phyloP scores from a whole-genome alignment of 53 echinoderm and acorn worm species.

The Stichopus horrens region DNA sequence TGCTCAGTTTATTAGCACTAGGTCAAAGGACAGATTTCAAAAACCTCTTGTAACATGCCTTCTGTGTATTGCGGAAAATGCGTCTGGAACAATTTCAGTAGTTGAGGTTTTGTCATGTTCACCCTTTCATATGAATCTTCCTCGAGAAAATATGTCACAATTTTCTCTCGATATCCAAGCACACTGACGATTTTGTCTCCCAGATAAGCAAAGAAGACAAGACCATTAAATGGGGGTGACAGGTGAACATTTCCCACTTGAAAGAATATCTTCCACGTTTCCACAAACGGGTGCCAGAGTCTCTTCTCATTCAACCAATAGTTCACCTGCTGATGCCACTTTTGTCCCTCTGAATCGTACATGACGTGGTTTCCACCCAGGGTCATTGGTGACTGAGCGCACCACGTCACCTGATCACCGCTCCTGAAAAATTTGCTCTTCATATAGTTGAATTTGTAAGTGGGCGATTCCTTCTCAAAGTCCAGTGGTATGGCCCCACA shows the following conservation, averaged over 20 bases:
- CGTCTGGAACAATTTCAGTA: not conserved
- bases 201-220: slow-evolving; percentile 33
- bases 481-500: slow-evolving; percentile 38
- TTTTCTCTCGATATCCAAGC: not conserved
- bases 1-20: not conserved
- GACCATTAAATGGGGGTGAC: slow-evolving; percentile 8
- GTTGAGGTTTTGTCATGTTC: slow-evolving; percentile 5
- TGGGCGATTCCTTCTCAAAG: slow-evolving; percentile 30
- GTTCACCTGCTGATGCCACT: slow-evolving; percentile 14
- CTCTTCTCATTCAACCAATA: slow-evolving; percentile 11
- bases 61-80: slow-evolving; percentile 27
- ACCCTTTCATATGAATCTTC: slow-evolving; percentile 12
- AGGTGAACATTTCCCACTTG: no score
- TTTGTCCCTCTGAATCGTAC: slow-evolving; percentile 12
- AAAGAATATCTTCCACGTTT: not conserved
- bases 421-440: slow-evolving; percentile 28
- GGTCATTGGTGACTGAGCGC: slow-evolving; percentile 8
- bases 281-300: not conserved
- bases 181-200: slow-evolving; percentile 25
- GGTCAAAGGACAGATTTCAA: not conserved
- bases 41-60: slow-evolving; percentile 12
- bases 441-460: slow-evolving; percentile 34
- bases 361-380: not conserved
- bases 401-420: not conserved
- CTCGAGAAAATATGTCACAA: not conserved